Evolutionary conservation across 2,113 vertebrate genomes (phyloP).

Genomic region (Sturnus vulgaris): DNA sequence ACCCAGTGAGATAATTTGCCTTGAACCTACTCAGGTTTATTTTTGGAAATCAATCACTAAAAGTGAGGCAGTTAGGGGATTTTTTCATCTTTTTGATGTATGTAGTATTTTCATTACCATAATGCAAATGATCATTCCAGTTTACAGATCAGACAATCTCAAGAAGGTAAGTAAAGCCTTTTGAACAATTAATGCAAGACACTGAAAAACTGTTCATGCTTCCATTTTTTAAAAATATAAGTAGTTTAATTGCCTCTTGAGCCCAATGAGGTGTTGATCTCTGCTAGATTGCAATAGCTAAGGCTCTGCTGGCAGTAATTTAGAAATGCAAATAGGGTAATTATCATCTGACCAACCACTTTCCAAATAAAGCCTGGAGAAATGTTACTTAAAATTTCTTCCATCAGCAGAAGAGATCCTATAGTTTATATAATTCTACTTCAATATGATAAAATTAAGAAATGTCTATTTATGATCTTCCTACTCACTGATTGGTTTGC

Average conservation of each 20-base stretch:
- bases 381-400: background rate
- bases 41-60: background rate
- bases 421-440: background rate
- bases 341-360: background rate
- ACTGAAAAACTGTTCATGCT: background rate
- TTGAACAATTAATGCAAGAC: background rate
- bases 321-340: background rate
- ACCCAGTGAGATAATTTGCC: background rate
- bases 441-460: background rate
- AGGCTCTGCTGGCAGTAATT: background rate
- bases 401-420: background rate
- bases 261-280: background rate
- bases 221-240: background rate
- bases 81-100: background rate
- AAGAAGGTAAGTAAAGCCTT: background rate
- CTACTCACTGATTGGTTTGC: background rate
- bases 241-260: slow-evolving; percentile 7
- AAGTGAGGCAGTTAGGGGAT: background rate
- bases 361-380: background rate
- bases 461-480: background rate
- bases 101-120: background rate
- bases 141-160: background rate
- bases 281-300: background rate
- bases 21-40: background rate
- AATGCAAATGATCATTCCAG: background rate